Evolutionary conservation across 2,797 vertebrate genomes (phyloP).

Genomic region (Hephaestus fuliginosus): DNA sequence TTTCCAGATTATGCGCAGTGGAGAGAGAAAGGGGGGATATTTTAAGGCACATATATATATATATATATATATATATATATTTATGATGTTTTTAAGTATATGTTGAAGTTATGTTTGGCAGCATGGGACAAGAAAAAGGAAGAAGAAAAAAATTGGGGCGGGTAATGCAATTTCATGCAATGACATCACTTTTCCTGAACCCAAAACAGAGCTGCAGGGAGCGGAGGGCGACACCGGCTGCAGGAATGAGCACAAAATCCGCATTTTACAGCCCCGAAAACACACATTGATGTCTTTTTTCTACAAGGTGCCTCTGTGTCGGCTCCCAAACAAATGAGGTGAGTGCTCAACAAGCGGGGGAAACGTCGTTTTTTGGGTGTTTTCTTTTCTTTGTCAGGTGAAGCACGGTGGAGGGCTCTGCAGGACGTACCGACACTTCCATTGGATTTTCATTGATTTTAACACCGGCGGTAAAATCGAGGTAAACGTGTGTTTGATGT

Average conservation of each 20-base stretch:
- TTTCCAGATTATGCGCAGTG: neutral
- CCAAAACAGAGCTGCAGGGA: slow-evolving; percentile 75
- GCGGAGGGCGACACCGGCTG: slow-evolving; percentile 49
- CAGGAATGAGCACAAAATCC: slow-evolving; percentile 24
- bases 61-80: too few relatives aligned
- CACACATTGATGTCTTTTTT: neutral
- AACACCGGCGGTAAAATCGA: slow-evolving; percentile 14
- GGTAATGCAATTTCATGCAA: slow-evolving; percentile 81
- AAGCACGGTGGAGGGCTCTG: neutral
- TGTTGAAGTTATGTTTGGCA: slow-evolving; percentile 70
- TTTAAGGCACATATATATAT: slow-evolving; percentile 1
- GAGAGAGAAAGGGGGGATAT: too few relatives aligned
- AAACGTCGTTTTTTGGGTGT: slow-evolving; percentile 13
- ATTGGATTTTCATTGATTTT: slow-evolving; percentile 35
- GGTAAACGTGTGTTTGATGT: neutral
- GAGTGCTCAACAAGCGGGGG: slow-evolving; percentile 12
- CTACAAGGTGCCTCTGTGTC: slow-evolving; percentile 13
- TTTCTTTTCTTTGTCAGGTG: neutral
- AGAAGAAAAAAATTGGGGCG: slow-evolving; percentile 74
- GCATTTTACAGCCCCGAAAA: neutral
- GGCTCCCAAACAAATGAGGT: slow-evolving; percentile 66
- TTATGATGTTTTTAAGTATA: slow-evolving; percentile 40
- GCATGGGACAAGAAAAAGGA: slow-evolving; percentile 53
- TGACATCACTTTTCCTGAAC: slow-evolving; percentile 88
- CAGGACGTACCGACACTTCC: slow-evolving; percentile 36